Evolutionary conservation across 2,797 vertebrate genomes (phyloP).

Genomic region (Coregonus suidteri): DNA sequence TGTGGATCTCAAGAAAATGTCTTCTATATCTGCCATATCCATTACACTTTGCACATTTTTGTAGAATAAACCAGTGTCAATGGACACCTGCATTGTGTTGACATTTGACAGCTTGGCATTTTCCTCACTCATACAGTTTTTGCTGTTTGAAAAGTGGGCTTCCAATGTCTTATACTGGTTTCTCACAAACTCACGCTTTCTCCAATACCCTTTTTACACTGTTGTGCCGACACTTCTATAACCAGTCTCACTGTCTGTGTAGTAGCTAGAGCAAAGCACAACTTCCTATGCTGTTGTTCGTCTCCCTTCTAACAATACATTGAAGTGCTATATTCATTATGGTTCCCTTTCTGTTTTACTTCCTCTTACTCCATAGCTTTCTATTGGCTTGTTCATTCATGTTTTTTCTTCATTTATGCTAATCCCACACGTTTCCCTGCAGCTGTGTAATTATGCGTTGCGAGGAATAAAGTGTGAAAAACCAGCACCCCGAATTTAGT

Average conservation of each 20-base stretch:
- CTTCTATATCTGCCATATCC: too few species aligned
- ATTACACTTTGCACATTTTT: too few species aligned
- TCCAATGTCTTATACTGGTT: too few species aligned
- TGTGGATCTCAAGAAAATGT: too few species aligned
- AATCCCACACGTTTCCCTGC: slow-evolving; percentile 49
- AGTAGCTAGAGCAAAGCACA: not conserved
- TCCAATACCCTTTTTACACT: too few species aligned
- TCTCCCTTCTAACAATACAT: slow-evolving; percentile 10
- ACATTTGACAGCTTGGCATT: too few species aligned
- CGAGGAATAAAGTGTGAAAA: slow-evolving; percentile 67
- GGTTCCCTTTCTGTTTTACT: not conserved
- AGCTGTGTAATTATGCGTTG: slow-evolving; percentile 63
- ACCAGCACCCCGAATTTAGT: slow-evolving; percentile 41
- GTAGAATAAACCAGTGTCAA: too few species aligned
- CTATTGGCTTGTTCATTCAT: slow-evolving; percentile 49
- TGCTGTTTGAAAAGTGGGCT: too few species aligned
- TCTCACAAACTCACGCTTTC: too few species aligned
- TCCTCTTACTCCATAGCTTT: slow-evolving; percentile 14
- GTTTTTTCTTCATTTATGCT: slow-evolving; percentile 32
- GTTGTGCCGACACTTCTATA: not conserved
- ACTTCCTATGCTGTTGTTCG: not conserved
- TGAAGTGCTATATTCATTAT: slow-evolving; percentile 4
- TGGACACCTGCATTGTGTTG: too few species aligned
- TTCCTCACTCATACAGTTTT: too few species aligned
- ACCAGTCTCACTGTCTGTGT: not conserved